Evolutionary conservation across 2,113 vertebrate species (phyloP), one percentile per base, ranked within the genome.

Genomic region (Nannobrachium achirus): DNA sequence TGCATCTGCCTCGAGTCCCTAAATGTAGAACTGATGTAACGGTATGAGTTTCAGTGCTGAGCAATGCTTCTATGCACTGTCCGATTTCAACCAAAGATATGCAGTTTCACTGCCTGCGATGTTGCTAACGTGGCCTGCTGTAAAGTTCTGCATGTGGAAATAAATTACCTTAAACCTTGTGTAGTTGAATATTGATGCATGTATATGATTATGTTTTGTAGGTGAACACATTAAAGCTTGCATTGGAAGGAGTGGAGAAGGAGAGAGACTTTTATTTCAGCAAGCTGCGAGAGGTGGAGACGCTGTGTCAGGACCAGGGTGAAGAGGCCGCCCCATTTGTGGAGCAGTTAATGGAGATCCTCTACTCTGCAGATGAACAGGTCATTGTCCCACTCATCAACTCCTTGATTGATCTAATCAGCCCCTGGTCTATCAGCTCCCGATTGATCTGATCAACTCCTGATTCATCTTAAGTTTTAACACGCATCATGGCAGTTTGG

Each of bases 221-320:
- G 98, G 92, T 99, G 88, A 96, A 96, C 90, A 96, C 95, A 25
- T 93, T 99, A 94, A 98, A 98, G 90, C 91, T 93, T 85, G 95
- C 96, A 84, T 94, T 99, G 72, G 97, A 99, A 92, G 97, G 97
- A 0, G 93, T 98, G 89, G 97, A 99, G 88, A 98, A 98, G 85
- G 98, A 99, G 90, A 92, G 98, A 80, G 97, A 99, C 92, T 99
- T 97, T 94, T 99, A 99, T 89, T 99, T 99, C 33, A 95, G 96
- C 69, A 99, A 99, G 89, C 90, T 99, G 93, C 93, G 97, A 75
- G 97, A 99, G 87, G 97, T 99, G 74, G 98, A 99, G 88, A 92
- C 98, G 49, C 93, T 99, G 75, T 98, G 96, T 90, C 98, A 99
- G 86, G 96, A 98, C 15, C 97, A 98, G 0, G 95, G 95, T 25